Evolutionary conservation across 2,113 vertebrate genomes (phyloP), one percentile per base, ranked within the genome.

Genomic region (Rutilus rutilus): DNA sequence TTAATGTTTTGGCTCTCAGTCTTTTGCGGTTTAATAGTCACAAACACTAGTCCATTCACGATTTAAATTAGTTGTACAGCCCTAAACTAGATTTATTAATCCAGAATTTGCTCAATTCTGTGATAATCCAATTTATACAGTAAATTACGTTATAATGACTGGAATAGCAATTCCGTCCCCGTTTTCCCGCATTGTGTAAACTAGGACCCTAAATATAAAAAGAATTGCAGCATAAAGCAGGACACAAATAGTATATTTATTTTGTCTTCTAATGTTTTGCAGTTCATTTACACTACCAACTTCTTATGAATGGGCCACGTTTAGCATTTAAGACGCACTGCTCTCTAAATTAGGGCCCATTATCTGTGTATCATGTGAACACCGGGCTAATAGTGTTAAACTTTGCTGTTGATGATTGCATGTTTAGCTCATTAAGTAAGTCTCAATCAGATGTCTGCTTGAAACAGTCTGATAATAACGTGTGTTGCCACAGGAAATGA

Each of bases 401-500:
- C 78, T 71, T 62, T 71, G 39, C 59, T 59, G 42, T 45, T 19
- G 84, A 76, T 78, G 59, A 86, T 88, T 89, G 89, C 78, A 64
- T 71, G 59, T 59, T 88, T 84, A 82, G 73, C 78, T 84, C 60
- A 42, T 87, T 88, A 86, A 82, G 45, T 76, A 78, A 71, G 67
- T 74, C 85, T 50, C 76, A 80, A 62, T 87, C 85, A 82, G 85
- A 45, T 74, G 62, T 82, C 77, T n/a, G 71, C 84, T 60, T 5
- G 30, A 25, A 85, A 65, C 75, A 74, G 50, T 79, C 75, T 62
- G 59, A 45, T 77, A 79, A 33, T 75, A 73, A 60, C 60, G 30
- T 71, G 39, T 82, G 67, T 88, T 75, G 85, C 78, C 33, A 45
- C 17, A 54, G 76, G 80, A 80, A 82, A 47, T 60, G 42, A 39